Evolutionary conservation across 1,140 invertebrate species (phyloP), one percentile per base, ranked within the genome.

Genomic region (Triops cancriformis): DNA sequence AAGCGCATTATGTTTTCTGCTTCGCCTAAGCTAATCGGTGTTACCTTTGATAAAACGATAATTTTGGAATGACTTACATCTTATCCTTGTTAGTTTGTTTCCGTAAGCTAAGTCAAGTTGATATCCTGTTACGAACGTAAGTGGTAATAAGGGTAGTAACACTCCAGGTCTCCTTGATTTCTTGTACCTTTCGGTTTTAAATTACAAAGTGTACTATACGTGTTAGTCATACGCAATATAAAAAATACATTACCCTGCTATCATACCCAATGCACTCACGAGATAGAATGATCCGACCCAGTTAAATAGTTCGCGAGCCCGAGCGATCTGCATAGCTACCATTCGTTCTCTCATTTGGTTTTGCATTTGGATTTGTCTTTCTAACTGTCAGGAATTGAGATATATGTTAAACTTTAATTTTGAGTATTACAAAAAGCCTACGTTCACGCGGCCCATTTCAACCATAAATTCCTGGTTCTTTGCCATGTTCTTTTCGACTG

Each of bases 1-100:
- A 90, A 90, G 76, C 91, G 88, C 85, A 93, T 88, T 74, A 93
- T 92, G 82, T 91, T 90, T 83, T 93, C 91, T 43, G 92, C 91
- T 86, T 93, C 91, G 83, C 87, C 91, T 92, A 80, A 7, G 80
- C 14, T 26, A 77, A 23, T 37, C 4, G 51, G 11, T 77, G 4
- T 18, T 73, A 79, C 31, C 1, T 26, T 72, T 41, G 28, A n/a
- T 1, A 14, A 28, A 72, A 77, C 28, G 27, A 26, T 14, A 74
- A 18, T 18, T 23, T 18, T 23, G 18, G 11, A 80, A 42, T 41
- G 27, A 23, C 85, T 85, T 84, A 92, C 91, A 88, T 88, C 88
- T 87, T 77, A 93, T 92, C 81, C 92, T 86, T 81, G 90, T 87
- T 76, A 92, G 81, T 85, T 94, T 94, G 77, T 88, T 91, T 77